These are phyloP conservation scores for Ypsolopha sequella DNA, from an alignment of 2,888 invertebrate species.

Conservation along the genomic window DNA sequence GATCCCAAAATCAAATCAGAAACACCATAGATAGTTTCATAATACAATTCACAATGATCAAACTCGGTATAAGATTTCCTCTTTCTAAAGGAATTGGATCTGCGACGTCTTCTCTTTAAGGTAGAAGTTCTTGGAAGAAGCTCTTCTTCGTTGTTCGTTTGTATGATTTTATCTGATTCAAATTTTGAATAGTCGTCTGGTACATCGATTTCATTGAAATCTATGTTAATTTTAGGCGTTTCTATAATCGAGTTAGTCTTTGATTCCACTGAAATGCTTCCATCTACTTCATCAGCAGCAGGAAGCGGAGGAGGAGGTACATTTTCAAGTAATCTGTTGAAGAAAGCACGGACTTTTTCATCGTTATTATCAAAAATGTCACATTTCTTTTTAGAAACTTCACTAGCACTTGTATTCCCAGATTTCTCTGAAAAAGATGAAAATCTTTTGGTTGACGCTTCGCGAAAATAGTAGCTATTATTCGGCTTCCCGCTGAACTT, in stretches of 20 bases:
- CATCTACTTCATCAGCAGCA: not conserved
- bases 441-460: not conserved
- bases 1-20: slow-evolving; percentile 24
- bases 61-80: slow-evolving; percentile 15
- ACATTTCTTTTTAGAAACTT: slow-evolving; percentile 8
- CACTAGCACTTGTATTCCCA: not conserved
- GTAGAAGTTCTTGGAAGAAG: slow-evolving; percentile 37
- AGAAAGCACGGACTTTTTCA: slow-evolving; percentile 36
- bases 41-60: slow-evolving; percentile 36
- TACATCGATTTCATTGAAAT: not conserved
- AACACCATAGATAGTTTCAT: slow-evolving; percentile 50
- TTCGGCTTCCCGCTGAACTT: slow-evolving; percentile 22
- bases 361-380: slow-evolving; percentile 18
- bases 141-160: slow-evolving; percentile 18
- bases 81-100: not conserved
- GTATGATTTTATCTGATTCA: slow-evolving; percentile 29
- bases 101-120: slow-evolving; percentile 22
- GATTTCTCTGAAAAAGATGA: not conserved
- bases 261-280: not conserved
- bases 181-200: slow-evolving; percentile 30
- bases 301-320: slow-evolving; percentile 20
- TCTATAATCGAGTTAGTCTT: not conserved
- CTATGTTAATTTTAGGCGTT: not conserved
- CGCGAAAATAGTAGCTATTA: slow-evolving; percentile 20
- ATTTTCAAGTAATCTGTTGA: slow-evolving; percentile 38